phyloP scores from a whole-genome alignment of 2,113 vertebrate species.

The Chaenocephalus aceratus region DNA sequence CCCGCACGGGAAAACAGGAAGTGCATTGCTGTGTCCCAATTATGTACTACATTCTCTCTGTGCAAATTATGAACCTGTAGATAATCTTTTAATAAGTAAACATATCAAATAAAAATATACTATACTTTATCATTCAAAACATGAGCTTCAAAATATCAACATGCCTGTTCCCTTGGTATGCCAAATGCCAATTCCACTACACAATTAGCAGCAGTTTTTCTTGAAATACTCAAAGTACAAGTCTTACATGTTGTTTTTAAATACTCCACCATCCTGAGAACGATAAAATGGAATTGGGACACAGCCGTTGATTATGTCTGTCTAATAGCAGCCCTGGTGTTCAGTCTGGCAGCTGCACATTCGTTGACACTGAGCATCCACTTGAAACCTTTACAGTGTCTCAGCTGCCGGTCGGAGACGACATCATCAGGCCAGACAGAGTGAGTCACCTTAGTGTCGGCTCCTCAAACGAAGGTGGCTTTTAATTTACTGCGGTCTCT shows the following conservation, averaged over 20 bases:
- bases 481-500: constrained; percentile 81
- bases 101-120: background rate
- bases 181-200: background rate
- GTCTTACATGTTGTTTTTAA: no score
- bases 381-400: constrained; percentile 19
- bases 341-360: constrained; percentile 37
- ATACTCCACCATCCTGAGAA: background rate
- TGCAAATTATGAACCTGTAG: background rate
- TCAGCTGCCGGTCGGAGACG: constrained; percentile 34
- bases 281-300: constrained; percentile 22
- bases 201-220: background rate
- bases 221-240: background rate
- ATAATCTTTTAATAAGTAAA: background rate
- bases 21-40: background rate
- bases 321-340: constrained; percentile 14
- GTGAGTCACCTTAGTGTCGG: background rate
- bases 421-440: background rate
- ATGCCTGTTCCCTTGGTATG: no score
- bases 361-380: constrained; percentile 25
- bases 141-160: background rate
- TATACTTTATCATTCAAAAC: background rate
- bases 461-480: constrained; percentile 92
- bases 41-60: background rate
- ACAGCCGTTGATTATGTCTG: constrained; percentile 41
- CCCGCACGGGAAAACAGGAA: background rate